These are phyloP conservation scores for Adelges cooleyi DNA, from an alignment of 1,140 invertebrate genomes.

Conservation along the genomic window DNA sequence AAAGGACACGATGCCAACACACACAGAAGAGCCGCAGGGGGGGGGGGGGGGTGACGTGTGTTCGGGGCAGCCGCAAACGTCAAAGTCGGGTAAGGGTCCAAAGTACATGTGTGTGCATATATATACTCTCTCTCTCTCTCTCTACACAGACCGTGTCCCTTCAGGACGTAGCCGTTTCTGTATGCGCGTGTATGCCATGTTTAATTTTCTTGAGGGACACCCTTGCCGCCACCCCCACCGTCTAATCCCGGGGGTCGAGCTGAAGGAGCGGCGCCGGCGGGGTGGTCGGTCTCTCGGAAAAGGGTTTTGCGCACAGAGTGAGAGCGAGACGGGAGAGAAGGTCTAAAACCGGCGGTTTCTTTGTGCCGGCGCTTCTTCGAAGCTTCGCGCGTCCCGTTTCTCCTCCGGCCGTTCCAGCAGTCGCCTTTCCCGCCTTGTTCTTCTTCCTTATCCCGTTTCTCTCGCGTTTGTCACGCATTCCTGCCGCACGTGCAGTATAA, in stretches of 20 bases:
- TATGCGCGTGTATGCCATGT: slow-evolving; percentile 21
- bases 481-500: background rate
- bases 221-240: background rate
- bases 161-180: slow-evolving; percentile 15
- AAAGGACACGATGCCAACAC: too few relatives aligned
- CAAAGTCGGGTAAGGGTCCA: slow-evolving; percentile 29
- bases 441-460: background rate
- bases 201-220: slow-evolving; percentile 28
- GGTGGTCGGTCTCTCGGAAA: background rate
- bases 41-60: background rate
- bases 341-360: slow-evolving; percentile 8
- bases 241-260: slow-evolving; percentile 13
- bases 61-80: slow-evolving; percentile 25
- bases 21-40: background rate
- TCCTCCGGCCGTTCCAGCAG: background rate
- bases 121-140: background rate
- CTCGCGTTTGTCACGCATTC: slow-evolving; percentile 4
- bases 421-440: background rate
- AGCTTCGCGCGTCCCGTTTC: background rate
- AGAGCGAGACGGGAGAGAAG: background rate
- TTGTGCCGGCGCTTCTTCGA: slow-evolving; percentile 19
- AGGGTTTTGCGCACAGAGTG: background rate
- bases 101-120: background rate
- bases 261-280: background rate
- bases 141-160: slow-evolving; percentile 1